A percentile compares a stretch with the other conserved stretches of the same genome.
These are phyloP conservation scores for Leptosomus discolor DNA, from an alignment of 2,113 vertebrate genomes.

Conservation along the genomic window DNA sequence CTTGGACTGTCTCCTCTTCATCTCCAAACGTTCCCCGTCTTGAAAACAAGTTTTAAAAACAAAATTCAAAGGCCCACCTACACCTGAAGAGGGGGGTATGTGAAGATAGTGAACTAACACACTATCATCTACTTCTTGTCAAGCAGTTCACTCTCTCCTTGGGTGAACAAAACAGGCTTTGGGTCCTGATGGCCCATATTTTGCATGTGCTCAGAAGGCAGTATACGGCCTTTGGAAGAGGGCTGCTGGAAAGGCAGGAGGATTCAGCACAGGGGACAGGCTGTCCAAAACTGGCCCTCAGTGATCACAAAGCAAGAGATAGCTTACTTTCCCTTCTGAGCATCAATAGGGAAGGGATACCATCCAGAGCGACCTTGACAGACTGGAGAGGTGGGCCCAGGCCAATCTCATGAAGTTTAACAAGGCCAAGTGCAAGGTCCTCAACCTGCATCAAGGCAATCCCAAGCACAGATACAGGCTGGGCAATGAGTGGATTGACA, in stretches of 20 bases:
- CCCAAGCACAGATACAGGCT: no score
- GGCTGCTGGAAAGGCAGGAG: neutral
- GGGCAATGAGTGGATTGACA: no score
- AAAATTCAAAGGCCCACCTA: neutral
- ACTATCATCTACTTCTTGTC: neutral
- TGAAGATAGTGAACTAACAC: neutral
- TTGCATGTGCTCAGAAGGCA: neutral
- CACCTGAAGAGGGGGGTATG: neutral
- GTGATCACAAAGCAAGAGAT: neutral
- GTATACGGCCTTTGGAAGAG: neutral
- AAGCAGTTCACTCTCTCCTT: neutral
- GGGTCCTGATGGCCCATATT: neutral
- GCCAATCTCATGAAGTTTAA: no score
- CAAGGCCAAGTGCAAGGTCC: no score
- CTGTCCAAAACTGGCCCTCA: neutral
- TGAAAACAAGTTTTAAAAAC: neutral
- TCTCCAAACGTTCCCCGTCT: neutral
- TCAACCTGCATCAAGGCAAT: no score
- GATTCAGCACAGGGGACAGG: neutral
- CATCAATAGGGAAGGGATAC: no score
- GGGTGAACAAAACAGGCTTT: neutral
- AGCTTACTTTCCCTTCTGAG: neutral
- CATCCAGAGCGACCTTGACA: no score
- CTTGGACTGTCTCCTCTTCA: neutral
- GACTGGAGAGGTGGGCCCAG: no score